phyloP scores from a whole-genome alignment of 2,113 vertebrate genomes.

The Nesoenas mayeri region DNA sequence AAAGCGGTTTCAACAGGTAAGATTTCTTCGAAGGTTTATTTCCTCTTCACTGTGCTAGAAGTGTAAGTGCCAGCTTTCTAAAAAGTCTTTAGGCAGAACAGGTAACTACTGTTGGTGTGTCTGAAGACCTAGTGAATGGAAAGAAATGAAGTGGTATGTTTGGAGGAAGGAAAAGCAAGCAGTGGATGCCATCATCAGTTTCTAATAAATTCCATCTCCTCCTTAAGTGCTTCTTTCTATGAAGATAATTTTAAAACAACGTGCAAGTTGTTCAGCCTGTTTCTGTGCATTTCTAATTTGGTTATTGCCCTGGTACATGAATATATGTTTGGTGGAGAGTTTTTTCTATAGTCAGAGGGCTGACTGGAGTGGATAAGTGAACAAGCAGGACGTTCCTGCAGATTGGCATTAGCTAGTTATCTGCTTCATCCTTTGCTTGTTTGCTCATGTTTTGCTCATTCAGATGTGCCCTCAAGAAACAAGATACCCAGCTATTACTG shows the following conservation, averaged over 20 bases:
- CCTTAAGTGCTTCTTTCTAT: background rate
- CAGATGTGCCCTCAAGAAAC: conserved; percentile 30
- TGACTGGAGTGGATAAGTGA: background rate
- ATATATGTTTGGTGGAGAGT: background rate
- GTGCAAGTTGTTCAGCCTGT: background rate
- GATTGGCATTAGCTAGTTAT: conserved; percentile 27
- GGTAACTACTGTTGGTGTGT: background rate
- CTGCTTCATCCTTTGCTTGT: conserved; percentile 28
- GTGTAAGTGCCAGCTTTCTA: background rate
- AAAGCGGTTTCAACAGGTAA: background rate
- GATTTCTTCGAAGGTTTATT: background rate
- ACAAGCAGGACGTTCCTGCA: background rate
- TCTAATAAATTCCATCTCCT: background rate
- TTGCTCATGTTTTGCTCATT: conserved; percentile 47
- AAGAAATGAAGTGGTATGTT: background rate
- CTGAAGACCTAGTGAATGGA: background rate
- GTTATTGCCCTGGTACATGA: background rate
- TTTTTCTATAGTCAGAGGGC: background rate
- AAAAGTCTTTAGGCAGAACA: background rate
- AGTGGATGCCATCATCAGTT: background rate
- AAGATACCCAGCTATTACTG: background rate
- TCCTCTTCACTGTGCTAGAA: background rate
- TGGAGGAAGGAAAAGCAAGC: background rate
- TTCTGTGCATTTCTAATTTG: conserved; percentile 18
- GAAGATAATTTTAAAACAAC: conserved; percentile 1